Conservation (phyloP, 2,113 vertebrate species). For the Mobula hypostoma region DNA sequence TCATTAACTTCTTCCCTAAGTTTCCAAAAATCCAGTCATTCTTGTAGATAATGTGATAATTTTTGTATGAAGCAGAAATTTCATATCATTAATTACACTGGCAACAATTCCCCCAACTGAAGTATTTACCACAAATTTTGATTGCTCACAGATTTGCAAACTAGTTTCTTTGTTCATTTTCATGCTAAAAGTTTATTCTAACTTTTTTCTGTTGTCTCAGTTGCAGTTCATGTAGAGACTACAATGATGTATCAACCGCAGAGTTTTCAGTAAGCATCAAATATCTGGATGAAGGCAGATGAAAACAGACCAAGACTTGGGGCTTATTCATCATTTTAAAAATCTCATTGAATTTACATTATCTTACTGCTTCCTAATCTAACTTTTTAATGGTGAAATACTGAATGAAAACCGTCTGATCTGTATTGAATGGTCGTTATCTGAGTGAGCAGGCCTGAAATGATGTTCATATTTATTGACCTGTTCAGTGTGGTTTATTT, state of each 20-base stretch:
- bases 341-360: neutral
- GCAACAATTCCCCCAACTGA: neutral
- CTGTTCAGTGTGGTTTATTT: conserved; percentile 2
- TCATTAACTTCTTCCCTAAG: neutral
- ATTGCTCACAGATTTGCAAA: neutral
- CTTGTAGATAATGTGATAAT: neutral
- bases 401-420: neutral
- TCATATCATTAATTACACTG: neutral
- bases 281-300: conserved; percentile 52
- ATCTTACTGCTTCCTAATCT: conserved; percentile 15
- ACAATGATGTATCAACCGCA: conserved; percentile 62
- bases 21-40: neutral
- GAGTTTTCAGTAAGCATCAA: conserved; percentile 55
- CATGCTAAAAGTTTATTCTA: neutral
- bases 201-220: conserved; percentile 52
- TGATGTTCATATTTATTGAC: neutral
- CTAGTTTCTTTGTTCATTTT: neutral
- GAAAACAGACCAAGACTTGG: conserved; percentile 16
- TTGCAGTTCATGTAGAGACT: conserved; percentile 87
- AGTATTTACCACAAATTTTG: neutral
- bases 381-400: neutral
- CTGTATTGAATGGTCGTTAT: neutral
- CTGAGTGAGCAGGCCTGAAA: neutral
- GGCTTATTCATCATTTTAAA: conserved; percentile 20
- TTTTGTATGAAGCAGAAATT: neutral